Base-by-base conservation (phyloP, 2,113 vertebrate species). In the Psilopogon haemacephalus region DNA sequence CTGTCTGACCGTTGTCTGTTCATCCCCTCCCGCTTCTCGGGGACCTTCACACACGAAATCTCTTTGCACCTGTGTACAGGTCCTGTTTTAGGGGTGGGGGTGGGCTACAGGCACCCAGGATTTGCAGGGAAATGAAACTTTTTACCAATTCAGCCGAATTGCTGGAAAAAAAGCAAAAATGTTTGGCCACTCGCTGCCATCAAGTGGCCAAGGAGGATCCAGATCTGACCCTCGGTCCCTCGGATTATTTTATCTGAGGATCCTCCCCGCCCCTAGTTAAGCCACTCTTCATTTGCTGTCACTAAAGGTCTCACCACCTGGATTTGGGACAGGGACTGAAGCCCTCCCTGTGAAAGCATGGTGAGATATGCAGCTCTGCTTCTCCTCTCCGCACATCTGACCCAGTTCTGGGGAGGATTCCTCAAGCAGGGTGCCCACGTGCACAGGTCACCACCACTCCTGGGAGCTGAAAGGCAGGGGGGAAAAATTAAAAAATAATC, bases 291-390 rank as follows among this genome's bases (percentile, higher is more conserved):
- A 6, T 44, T 2, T 2, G 7, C 9, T 2, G 9, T 84, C 60
- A 75, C 24, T 16, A 23, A 82, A 84, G 77, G 80, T 82, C 84
- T 94, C 24, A 0, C 5, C 42, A 2, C 9, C 35, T 0, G 48
- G 74, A 54, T 89, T 87, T 38, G 84, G 91, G 84, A 78, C 2
- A 48, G 56, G 12, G 60, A 63, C 70, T 9, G 1, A 64, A 90
- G 73, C 21, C 7, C 27, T 52, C 48, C 62, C 77, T 71, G 95
- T n/a, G n/a, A n/a, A 95, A 95, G 93, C 84, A 74, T 3, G 54
- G 2, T 89, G 76, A 95, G 84, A 69, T 92, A 92, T 91, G 89
- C 87, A 10, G 89, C 84, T 82, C 54, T 12, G 55, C 89, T 93
- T 5, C 94, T 60, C 7, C 77, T 74, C 89, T 58, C 48, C 8